These are phyloP conservation scores for Mesorhabditis spiculigera DNA, from an alignment of 2,888 invertebrate genomes.

Conservation along the genomic window DNA sequence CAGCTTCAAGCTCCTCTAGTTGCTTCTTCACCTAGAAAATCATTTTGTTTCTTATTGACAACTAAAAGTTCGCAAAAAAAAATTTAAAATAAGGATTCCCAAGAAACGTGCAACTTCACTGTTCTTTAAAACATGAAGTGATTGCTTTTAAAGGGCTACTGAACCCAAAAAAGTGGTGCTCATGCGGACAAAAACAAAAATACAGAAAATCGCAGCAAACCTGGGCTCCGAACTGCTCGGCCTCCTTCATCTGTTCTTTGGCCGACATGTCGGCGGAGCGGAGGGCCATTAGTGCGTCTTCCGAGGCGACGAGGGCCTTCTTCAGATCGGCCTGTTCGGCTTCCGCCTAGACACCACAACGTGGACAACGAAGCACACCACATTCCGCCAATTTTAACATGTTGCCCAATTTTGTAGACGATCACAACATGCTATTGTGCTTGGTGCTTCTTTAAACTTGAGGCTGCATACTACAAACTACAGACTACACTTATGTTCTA, in stretches of 20 bases:
- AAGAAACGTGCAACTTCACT: not conserved
- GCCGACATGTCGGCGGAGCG: not conserved
- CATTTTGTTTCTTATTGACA: not conserved
- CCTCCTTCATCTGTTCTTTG: constrained; percentile 1
- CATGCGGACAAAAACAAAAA: too few relatives aligned
- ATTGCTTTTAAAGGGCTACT: too few relatives aligned
- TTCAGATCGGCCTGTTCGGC: not conserved
- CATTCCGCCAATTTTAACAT: not conserved
- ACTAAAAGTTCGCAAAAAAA: not conserved
- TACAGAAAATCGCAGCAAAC: not conserved
- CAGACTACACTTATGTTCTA: too few relatives aligned
- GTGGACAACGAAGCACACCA: not conserved
- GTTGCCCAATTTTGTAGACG: too few relatives aligned
- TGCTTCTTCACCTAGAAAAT: constrained; percentile 13
- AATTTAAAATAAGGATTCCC: not conserved
- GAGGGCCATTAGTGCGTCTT: constrained; percentile 2
- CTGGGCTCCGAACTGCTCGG: not conserved
- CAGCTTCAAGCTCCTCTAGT: constrained; percentile 17
- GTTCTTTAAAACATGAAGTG: too few relatives aligned
- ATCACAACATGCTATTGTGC: too few relatives aligned
- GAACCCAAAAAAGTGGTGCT: too few relatives aligned
- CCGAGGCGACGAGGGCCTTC: not conserved
- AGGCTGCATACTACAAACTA: too few relatives aligned
- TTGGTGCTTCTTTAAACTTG: too few relatives aligned
- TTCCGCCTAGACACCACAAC: not conserved